A percentile compares a stretch with the other conserved stretches of the same genome.
phyloP scores from a whole-genome alignment of 2,797 vertebrate genomes.

The Manis javanica region DNA sequence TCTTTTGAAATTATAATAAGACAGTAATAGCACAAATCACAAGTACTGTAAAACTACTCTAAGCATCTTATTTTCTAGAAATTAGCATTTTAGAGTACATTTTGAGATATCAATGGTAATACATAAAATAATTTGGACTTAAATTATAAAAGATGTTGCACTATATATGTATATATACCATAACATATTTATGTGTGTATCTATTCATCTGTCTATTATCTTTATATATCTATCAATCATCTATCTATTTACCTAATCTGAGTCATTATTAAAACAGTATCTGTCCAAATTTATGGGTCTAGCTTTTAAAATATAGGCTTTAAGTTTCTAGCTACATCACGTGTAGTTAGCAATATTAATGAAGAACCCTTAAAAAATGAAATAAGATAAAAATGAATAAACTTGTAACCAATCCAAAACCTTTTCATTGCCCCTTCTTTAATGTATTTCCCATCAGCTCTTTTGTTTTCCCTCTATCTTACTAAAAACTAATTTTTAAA shows the following conservation, averaged over 20 bases:
- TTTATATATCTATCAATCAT: background rate
- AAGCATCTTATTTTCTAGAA: background rate
- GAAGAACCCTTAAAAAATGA: background rate
- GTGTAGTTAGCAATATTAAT: background rate
- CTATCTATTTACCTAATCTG: background rate
- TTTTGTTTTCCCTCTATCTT: background rate
- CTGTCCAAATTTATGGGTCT: background rate
- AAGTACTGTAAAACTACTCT: background rate
- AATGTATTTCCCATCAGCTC: background rate
- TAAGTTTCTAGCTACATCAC: conserved; percentile 21
- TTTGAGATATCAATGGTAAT: background rate
- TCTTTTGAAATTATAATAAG: conserved; percentile 56
- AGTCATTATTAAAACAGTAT: background rate
- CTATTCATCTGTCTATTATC: background rate
- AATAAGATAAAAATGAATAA: background rate
- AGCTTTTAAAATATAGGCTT: background rate
- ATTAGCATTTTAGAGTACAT: background rate
- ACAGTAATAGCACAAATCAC: background rate
- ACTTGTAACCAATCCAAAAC: background rate
- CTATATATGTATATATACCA: background rate
- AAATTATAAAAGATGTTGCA: background rate
- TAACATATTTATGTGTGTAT: background rate
- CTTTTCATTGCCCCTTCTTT: background rate
- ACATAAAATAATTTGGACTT: background rate
- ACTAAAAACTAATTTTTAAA: conserved; percentile 61